Percentiles rank a stretch among this genome's conserved stretches.
phyloP scores from a whole-genome alignment of 2,113 vertebrate genomes.

The Pluvianellus socialis region DNA sequence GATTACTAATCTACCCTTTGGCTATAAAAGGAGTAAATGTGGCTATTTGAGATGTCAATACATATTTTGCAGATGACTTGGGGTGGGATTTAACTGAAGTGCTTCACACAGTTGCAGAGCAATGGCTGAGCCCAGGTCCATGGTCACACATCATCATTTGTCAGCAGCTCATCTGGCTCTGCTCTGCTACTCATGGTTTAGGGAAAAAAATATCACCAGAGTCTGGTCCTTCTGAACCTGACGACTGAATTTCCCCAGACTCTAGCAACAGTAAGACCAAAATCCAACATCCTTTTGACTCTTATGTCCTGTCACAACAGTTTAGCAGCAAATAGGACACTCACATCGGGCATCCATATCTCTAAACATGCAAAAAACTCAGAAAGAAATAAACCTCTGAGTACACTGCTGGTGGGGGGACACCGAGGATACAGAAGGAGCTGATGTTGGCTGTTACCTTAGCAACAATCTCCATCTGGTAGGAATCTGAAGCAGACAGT shows the following conservation, averaged over 20 bases:
- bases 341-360: not conserved
- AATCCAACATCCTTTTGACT: not conserved
- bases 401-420: not conserved
- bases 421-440: not conserved
- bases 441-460: slow-evolving; percentile 42
- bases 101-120: not conserved
- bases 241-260: not conserved
- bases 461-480: slow-evolving; percentile 25
- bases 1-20: not conserved
- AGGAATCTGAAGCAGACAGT: not conserved
- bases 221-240: not conserved
- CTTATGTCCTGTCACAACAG: not conserved
- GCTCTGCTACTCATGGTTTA: not conserved
- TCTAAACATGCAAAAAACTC: not conserved
- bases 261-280: not conserved
- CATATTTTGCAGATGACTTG: not conserved
- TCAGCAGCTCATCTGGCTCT: not conserved
- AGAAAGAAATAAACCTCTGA: not conserved
- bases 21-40: not conserved
- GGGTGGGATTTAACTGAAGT: not conserved
- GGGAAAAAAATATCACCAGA: not conserved
- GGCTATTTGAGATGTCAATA: not conserved
- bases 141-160: not conserved
- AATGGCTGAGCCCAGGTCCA: not conserved
- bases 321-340: not conserved